phyloP scores from a whole-genome alignment of 2,797 vertebrate genomes.

The Urocyon cinereoargenteus region DNA sequence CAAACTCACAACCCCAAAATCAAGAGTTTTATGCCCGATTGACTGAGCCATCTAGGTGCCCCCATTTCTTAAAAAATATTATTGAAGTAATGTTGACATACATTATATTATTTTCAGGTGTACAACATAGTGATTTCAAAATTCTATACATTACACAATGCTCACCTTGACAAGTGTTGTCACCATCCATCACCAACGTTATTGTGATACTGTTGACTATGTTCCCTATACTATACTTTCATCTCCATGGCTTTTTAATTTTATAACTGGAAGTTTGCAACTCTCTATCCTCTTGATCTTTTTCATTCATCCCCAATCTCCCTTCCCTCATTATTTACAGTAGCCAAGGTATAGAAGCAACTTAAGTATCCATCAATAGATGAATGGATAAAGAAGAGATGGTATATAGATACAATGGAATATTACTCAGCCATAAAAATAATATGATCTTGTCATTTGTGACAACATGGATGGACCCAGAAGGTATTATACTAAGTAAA shows the following conservation, averaged over 20 bases:
- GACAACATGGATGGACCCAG: background rate
- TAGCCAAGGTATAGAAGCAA: background rate
- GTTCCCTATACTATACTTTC: background rate
- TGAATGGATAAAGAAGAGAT: background rate
- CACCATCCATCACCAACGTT: background rate
- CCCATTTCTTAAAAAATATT: background rate
- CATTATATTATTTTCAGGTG: background rate
- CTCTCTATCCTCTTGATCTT: background rate
- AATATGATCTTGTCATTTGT: background rate
- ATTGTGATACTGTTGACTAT: background rate
- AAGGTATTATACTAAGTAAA: background rate
- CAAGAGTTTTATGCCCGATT: background rate
- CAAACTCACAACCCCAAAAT: background rate
- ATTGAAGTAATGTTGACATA: background rate
- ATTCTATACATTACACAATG: background rate
- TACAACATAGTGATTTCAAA: background rate
- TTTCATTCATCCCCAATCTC: background rate
- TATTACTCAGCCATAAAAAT: background rate
- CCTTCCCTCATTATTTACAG: background rate
- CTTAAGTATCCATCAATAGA: background rate
- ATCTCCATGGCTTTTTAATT: background rate
- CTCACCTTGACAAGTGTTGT: background rate
- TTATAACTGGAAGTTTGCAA: background rate
- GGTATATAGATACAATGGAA: background rate
- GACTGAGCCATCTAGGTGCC: background rate